A percentile compares a stretch with the other conserved stretches of the same genome.
phyloP scores from a whole-genome alignment of 2,113 vertebrate genomes.

The Anser cygnoides region DNA sequence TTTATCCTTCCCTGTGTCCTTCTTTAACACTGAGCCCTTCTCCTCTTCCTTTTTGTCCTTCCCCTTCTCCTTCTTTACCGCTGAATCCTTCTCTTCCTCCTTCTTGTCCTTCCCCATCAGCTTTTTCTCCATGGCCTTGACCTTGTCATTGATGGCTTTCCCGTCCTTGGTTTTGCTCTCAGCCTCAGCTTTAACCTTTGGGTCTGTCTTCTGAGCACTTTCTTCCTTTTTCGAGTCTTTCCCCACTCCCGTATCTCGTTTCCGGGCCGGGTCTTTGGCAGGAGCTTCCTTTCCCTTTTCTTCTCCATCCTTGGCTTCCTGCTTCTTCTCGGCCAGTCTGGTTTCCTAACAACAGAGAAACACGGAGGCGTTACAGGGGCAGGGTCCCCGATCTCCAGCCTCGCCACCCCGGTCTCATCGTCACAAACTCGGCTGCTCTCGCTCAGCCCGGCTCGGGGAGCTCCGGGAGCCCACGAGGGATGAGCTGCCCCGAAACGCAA shows the following conservation, averaged over 20 bases:
- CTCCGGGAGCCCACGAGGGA: not conserved
- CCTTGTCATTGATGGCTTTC: slow-evolving; percentile 63
- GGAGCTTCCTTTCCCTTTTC: slow-evolving; percentile 62
- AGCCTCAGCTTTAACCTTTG: slow-evolving; percentile 49
- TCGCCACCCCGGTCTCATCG: accelerated
- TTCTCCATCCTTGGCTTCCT: slow-evolving; percentile 65
- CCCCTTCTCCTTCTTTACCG: not conserved
- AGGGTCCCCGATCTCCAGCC: not conserved
- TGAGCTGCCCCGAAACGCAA: not conserved
- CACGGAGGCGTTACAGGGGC: not conserved
- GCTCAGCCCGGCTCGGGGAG: not conserved
- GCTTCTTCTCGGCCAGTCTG: slow-evolving; percentile 50
- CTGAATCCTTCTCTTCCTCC: slow-evolving; percentile 34
- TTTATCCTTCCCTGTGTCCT: not conserved
- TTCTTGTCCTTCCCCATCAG: slow-evolving; percentile 66
- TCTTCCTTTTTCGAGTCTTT: slow-evolving; percentile 70
- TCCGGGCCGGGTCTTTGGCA: slow-evolving; percentile 39
- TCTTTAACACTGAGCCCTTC: not conserved
- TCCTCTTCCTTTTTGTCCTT: slow-evolving; percentile 66
- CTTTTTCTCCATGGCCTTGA: slow-evolving; percentile 76
- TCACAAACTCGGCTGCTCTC: not conserved
- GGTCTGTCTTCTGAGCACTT: slow-evolving; percentile 47
- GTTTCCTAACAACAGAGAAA: slow-evolving; percentile 68
- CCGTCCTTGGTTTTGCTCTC: slow-evolving; percentile 67
- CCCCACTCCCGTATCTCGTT: slow-evolving; percentile 40